phyloP scores from a whole-genome alignment of 2,888 invertebrate species.

The Orthosia cruda region DNA sequence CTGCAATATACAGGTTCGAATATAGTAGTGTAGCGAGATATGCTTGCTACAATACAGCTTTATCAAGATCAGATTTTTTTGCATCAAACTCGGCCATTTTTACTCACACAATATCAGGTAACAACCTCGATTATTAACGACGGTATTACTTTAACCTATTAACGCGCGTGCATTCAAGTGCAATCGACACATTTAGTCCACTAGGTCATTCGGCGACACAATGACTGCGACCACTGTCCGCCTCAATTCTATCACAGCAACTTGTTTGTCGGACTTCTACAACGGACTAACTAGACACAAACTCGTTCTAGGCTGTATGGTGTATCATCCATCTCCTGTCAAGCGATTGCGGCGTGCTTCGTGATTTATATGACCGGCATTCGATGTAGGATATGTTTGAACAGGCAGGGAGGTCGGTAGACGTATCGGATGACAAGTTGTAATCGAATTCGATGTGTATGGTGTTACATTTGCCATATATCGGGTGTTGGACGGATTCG shows the following conservation, averaged over 20 bases:
- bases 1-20: too few species aligned
- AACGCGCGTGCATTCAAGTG: slow-evolving; percentile 67
- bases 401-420: slow-evolving; percentile 55
- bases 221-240: slow-evolving; percentile 67
- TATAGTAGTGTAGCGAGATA: slow-evolving; percentile 12
- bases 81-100: slow-evolving; percentile 30
- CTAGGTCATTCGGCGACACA: slow-evolving; percentile 74
- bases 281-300: slow-evolving; percentile 50
- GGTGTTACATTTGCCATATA: slow-evolving; percentile 62
- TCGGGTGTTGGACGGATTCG: slow-evolving; percentile 48
- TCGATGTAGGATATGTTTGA: slow-evolving; percentile 67
- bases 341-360: slow-evolving; percentile 66
- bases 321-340: slow-evolving; percentile 73
- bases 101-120: slow-evolving; percentile 36
- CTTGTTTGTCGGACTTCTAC: slow-evolving; percentile 61
- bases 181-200: slow-evolving; percentile 70
- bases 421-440: slow-evolving; percentile 61
- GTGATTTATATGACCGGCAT: slow-evolving; percentile 72
- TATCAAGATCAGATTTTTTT: slow-evolving; percentile 32
- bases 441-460: slow-evolving; percentile 59
- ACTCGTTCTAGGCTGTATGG: slow-evolving; percentile 63
- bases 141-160: slow-evolving; percentile 56
- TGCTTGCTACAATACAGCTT: slow-evolving; percentile 7
- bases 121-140: slow-evolving; percentile 42
- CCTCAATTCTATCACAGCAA: slow-evolving; percentile 63